Conservation (phyloP, 1,140 invertebrate species). For the Ditylenchus dipsaci region DNA sequence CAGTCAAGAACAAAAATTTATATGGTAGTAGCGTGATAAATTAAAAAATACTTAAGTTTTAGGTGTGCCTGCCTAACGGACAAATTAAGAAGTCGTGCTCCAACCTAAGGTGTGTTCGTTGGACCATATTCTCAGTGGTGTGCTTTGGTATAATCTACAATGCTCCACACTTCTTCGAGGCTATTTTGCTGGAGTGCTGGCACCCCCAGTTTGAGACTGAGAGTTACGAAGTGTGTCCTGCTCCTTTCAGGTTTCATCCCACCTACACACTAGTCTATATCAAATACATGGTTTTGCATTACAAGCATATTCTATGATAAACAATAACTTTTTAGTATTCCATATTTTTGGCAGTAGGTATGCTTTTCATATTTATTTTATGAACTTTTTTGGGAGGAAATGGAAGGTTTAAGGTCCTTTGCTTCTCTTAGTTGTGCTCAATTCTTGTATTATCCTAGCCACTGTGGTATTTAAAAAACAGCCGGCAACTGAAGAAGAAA, state of each 20-base stretch:
- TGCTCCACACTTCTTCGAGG: constrained; percentile 55
- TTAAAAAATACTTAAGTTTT: neutral
- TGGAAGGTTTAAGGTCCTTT: constrained; percentile 27
- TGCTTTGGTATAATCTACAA: constrained; percentile 43
- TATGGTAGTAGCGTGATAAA: no score
- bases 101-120: neutral
- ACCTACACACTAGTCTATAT: constrained; percentile 53
- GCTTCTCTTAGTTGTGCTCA: constrained; percentile 46
- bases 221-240: constrained; percentile 54
- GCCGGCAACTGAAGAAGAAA: constrained; percentile 1
- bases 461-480: constrained; percentile 41
- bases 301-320: no score
- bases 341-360: constrained; percentile 50
- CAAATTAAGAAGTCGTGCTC: neutral
- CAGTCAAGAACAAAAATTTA: no score
- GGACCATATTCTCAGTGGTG: neutral
- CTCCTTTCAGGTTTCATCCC: constrained; percentile 44
- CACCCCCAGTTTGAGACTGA: constrained; percentile 45
- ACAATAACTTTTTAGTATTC: constrained; percentile 28
- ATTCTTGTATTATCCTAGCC: constrained; percentile 49
- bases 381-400: no score
- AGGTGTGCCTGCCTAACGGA: neutral
- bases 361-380: no score
- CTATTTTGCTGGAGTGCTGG: constrained; percentile 53
- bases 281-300: constrained; percentile 52